Conservation (phyloP, 2,888 invertebrate species). For the Meganola albula region DNA sequence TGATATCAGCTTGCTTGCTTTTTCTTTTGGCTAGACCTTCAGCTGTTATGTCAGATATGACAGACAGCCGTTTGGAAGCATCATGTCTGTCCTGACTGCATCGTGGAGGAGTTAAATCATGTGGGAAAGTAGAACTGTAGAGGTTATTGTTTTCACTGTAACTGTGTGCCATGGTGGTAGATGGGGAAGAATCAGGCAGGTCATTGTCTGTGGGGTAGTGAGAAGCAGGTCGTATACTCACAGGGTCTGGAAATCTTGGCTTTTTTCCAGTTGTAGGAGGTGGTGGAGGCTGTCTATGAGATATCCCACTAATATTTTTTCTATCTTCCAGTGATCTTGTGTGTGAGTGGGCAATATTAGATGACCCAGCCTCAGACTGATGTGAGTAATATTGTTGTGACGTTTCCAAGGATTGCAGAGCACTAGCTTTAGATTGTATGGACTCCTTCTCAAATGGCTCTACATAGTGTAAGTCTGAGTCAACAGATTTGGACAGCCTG, state of each 20-base stretch:
- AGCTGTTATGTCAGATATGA: slow-evolving; percentile 68
- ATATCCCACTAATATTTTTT: slow-evolving; percentile 29
- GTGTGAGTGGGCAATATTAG: slow-evolving; percentile 44
- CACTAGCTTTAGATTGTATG: slow-evolving; percentile 68
- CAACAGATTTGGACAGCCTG: slow-evolving; percentile 67
- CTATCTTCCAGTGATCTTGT: slow-evolving; percentile 51
- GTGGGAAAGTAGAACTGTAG: slow-evolving; percentile 56
- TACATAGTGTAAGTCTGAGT: slow-evolving; percentile 69
- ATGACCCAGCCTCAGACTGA: slow-evolving; percentile 44
- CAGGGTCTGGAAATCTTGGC: slow-evolving; percentile 69
- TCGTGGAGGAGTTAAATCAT: slow-evolving; percentile 35
- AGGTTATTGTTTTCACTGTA: slow-evolving; percentile 67
- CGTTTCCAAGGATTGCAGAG: slow-evolving; percentile 59
- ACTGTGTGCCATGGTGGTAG: slow-evolving; percentile 51
- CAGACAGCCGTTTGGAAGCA: slow-evolving; percentile 58
- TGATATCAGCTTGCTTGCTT: slow-evolving; percentile 56
- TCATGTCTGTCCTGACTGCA: slow-evolving; percentile 38
- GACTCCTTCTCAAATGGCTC: slow-evolving; percentile 72
- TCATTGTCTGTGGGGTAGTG: slow-evolving; percentile 59
- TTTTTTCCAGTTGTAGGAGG: slow-evolving; percentile 60
- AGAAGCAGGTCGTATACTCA: slow-evolving; percentile 68
- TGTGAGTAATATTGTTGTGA: slow-evolving; percentile 59
- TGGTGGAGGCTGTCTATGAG: slow-evolving; percentile 63
- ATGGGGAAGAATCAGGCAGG: slow-evolving; percentile 31
- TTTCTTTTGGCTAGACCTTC: slow-evolving; percentile 66